phyloP scores from a whole-genome alignment of 2,888 invertebrate species.

The Drosophila koepferae region DNA sequence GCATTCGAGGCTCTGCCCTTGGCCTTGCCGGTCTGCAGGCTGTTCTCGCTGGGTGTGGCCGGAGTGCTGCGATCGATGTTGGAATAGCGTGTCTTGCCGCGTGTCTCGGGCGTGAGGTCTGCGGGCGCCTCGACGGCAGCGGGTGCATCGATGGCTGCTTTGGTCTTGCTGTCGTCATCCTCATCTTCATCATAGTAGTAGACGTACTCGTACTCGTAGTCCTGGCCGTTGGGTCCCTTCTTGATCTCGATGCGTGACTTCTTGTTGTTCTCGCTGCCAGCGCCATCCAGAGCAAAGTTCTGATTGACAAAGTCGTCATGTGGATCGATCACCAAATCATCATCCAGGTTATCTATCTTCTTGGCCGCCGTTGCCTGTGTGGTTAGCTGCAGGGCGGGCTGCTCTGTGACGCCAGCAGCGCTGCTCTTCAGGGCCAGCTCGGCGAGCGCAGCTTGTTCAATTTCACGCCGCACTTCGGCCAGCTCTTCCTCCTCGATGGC shows the following conservation, averaged over 20 bases:
- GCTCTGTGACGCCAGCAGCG: constrained; percentile 62
- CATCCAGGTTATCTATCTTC: constrained; percentile 60
- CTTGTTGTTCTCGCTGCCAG: constrained; percentile 89
- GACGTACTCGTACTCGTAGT: constrained; percentile 96
- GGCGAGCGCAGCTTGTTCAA: constrained; percentile 59
- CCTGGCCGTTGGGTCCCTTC: constrained; percentile 95
- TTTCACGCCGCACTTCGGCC: constrained; percentile 75
- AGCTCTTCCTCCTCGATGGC: constrained; percentile 83
- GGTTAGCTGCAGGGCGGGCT: constrained; percentile 66
- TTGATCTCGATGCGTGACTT: constrained; percentile 93
- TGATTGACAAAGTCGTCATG: constrained; percentile 85
- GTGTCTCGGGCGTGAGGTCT: constrained; percentile 84
- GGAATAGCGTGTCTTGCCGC: constrained; percentile 85
- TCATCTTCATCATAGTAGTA: constrained; percentile 96
- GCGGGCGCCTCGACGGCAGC: constrained; percentile 57
- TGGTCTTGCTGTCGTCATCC: constrained; percentile 82
- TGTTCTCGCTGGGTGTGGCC: constrained; percentile 87
- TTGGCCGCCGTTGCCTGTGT: constrained; percentile 69
- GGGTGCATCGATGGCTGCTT: constrained; percentile 82
- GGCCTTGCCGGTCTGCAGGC: constrained; percentile 88
- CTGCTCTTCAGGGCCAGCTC: constrained; percentile 39
- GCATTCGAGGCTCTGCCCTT: constrained; percentile 83
- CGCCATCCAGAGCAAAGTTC: constrained; percentile 87
- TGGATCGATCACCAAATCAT: constrained; percentile 75
- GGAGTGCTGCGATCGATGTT: constrained; percentile 84